A percentile compares a stretch with the other conserved stretches of the same genome.
These are phyloP conservation scores for Sepiola atlantica DNA, from an alignment of 2,888 invertebrate species.

Conservation along the genomic window DNA sequence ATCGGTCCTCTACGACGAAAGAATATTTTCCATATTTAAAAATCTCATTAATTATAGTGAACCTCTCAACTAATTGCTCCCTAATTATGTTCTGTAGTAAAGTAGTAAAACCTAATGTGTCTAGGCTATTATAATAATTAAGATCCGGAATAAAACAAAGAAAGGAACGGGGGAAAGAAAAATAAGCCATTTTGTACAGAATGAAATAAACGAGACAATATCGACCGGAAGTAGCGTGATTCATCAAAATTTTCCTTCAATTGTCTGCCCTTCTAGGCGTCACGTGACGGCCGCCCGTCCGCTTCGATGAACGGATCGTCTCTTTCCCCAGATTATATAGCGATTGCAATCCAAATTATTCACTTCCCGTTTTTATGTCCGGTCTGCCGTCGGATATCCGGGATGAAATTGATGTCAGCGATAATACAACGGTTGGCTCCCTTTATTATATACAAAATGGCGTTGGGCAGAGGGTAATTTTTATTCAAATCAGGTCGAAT, in stretches of 20 bases:
- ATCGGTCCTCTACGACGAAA: no score
- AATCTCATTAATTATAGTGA: no score
- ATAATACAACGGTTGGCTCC: background rate
- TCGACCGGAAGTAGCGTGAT: background rate
- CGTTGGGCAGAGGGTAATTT: background rate
- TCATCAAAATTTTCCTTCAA: conserved; percentile 20
- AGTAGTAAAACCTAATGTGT: no score
- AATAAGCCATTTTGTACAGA: background rate
- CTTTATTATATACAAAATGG: background rate
- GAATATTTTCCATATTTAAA: no score
- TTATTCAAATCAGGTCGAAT: background rate
- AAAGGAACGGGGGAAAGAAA: background rate
- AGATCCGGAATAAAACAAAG: background rate
- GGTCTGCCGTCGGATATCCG: background rate
- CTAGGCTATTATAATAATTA: no score
- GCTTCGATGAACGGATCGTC: background rate
- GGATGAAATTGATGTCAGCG: conserved; percentile 6
- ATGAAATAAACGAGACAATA: background rate
- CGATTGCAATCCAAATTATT: conserved; percentile 1
- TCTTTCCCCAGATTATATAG: background rate
- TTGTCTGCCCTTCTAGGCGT: background rate
- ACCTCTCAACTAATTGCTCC: no score
- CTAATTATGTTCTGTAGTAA: no score
- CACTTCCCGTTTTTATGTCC: conserved; percentile 22
- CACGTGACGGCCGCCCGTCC: background rate